These are phyloP conservation scores for Chauna torquata DNA, from an alignment of 2,113 vertebrate genomes.

Conservation along the genomic window DNA sequence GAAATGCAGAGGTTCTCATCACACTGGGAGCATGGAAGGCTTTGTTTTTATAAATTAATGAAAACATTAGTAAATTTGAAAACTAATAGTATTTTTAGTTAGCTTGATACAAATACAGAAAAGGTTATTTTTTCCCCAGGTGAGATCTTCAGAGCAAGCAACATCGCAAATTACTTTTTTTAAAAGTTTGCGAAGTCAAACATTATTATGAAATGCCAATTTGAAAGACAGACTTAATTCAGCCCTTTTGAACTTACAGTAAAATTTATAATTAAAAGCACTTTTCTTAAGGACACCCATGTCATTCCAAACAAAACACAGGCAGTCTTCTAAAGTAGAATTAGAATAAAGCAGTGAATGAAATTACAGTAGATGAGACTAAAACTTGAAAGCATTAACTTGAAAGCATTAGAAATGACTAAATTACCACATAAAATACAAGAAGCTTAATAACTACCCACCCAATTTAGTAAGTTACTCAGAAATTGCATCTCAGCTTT, in stretches of 20 bases:
- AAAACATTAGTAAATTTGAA: neutral
- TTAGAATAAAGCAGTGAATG: neutral
- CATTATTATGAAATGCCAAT: accelerated
- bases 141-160: neutral
- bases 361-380: neutral
- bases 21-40: neutral
- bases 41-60: neutral
- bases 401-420: neutral
- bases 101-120: neutral
- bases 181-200: neutral
- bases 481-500: neutral
- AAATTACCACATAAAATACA: neutral
- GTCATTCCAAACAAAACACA: neutral
- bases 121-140: neutral
- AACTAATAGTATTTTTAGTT: neutral
- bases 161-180: neutral
- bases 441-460: neutral
- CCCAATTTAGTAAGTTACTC: neutral
- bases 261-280: neutral
- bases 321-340: neutral
- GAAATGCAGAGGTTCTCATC: neutral
- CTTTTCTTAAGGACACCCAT: neutral
- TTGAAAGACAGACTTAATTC: neutral
- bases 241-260: neutral
- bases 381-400: neutral